Base-by-base conservation (phyloP, 1,140 invertebrate genomes). In the Drosophila lowei region DNA sequence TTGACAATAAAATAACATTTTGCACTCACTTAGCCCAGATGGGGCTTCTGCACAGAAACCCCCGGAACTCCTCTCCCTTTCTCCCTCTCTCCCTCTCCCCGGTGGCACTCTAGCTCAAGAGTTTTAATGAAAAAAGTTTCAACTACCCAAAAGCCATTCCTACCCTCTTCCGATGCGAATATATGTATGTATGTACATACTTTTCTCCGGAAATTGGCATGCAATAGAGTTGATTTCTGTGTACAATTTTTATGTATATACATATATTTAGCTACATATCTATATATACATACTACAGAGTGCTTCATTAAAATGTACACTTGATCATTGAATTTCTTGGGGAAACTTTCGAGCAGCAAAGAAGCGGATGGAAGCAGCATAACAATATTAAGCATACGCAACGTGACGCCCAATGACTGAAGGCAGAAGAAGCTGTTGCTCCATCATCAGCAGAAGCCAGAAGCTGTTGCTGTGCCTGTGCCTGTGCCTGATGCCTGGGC, bases 1-100 rank as follows among this genome's bases (percentile, higher is more conserved):
- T 88, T 88, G 81, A 88, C 81, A 86, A 86, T 86, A 88, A 86
- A 86, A 86, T 86, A 86, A 88, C 81, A 86, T 86, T 86, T 86
- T 86, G 83, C 81, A 86, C 81, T 86, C 81, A 86, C 81, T 86
- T 86, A 86, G 66, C 79, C 65, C 81, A 86, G 77, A 83, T 86
- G 77, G 74, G 63, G 72, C 44, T 68, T 52, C 50, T 25, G 18
- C 18, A 18, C 18, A 18, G 18, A 18, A 18, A 2, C 18, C 18
- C 18, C 18, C 18, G 18, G 18, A 18, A 18, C 18, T n/a, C n/a
- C n/a, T n/a, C n/a, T n/a, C 21, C 52, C 13, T 2, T 23, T 23
- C 46, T 21, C 62, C 23, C 30, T 25, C 13, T 15, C 11, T 43
- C 41, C 44, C 49, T 13, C 18, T 21, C 1, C 21, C 47, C 18